Evolutionary conservation across 2,888 invertebrate genomes (phyloP), one percentile per base, ranked within the genome.

Genomic region (Rhyacophila evoluta): DNA sequence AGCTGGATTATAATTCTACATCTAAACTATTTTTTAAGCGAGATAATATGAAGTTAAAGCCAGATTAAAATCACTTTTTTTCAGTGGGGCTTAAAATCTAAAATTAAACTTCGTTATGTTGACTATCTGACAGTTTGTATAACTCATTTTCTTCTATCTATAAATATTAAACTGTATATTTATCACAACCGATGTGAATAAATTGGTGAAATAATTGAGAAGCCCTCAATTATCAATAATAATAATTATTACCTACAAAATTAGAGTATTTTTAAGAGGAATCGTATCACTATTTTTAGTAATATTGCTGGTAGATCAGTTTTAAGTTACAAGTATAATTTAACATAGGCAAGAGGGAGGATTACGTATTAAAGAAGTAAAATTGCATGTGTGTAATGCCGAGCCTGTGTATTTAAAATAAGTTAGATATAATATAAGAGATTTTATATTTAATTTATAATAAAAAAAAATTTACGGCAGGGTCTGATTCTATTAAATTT

Each of bases 131-230:
- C 29, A 33, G 29, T 33, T 33, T 2, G 29, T 33, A 33, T 33
- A 33, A 6, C 29, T 33, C 29, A 33, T 33, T 2, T 33, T 33
- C 29, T 4, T 33, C 29, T 33, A 33, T 33, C 29, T 33, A 33
- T 19, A 10, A 55, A 12, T 19, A 55, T 55, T 55, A 19, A 5
- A 19, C 19, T 55, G 6, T n/a, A 55, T 55, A 19, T 55, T 15
- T 41, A 55, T 55, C 55, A 55, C 55, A 55, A 55, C 55, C 55
- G 19, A 55, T 55, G 55, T 55, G n/a, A n/a, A n/a, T n/a, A n/a
- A n/a, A n/a, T n/a, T n/a, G n/a, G n/a, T n/a, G n/a, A n/a, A n/a
- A n/a, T n/a, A n/a, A n/a, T n/a, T n/a, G n/a, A n/a, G n/a, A n/a
- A n/a, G n/a, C n/a, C n/a, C n/a, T n/a, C n/a, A n/a, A n/a, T n/a